phyloP scores from a whole-genome alignment of 2,797 vertebrate species.

The Dicrostonyx torquatus region DNA sequence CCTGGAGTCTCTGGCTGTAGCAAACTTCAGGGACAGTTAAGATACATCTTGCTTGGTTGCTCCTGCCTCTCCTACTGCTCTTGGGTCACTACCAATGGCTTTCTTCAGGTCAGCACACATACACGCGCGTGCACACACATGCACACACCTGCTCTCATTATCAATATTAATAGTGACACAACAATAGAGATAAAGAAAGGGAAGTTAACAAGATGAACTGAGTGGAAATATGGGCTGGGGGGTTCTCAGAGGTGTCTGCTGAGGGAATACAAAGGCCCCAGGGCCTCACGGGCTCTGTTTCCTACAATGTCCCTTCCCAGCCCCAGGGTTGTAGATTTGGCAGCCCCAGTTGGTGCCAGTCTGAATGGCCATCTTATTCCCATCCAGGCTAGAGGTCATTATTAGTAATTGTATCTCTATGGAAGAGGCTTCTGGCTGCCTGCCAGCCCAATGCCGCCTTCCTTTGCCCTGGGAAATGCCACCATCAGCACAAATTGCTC shows the following conservation, averaged over 20 bases:
- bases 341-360: constrained; percentile 59
- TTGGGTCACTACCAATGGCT: background rate
- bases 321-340: constrained; percentile 37
- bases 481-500: constrained; percentile 68
- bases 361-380: constrained; percentile 72
- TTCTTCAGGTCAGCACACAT: background rate
- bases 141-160: background rate
- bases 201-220: background rate
- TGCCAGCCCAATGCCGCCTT: constrained; percentile 74
- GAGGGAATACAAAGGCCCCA: background rate
- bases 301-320: background rate
- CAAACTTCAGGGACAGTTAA: background rate
- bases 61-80: background rate
- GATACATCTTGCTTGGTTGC: background rate
- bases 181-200: background rate
- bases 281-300: background rate
- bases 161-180: background rate
- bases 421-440: constrained; percentile 79
- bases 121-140: background rate
- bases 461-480: constrained; percentile 70
- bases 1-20: background rate
- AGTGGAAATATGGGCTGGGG: background rate
- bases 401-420: constrained; percentile 80
- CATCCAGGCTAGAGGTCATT: constrained; percentile 76
- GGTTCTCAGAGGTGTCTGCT: background rate